Evolutionary conservation across 2,888 invertebrate genomes (phyloP), one percentile per base, ranked within the genome.

Genomic region (Catocala sponsa): DNA sequence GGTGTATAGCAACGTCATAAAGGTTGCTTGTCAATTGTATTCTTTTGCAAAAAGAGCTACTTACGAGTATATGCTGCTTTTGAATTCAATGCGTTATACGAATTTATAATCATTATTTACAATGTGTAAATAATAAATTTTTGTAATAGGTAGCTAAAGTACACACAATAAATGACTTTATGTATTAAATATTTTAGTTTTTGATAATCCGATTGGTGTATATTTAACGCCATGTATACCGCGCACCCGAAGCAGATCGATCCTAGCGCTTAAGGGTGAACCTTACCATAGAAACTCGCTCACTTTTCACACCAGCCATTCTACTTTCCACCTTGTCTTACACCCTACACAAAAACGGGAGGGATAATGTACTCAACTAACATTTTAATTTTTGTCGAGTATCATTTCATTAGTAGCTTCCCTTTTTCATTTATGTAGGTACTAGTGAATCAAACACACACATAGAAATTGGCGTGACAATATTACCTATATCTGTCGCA

Each of bases 371-470:
- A 47, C 11, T n/a, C 43, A 60, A 61, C 48, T 15, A 58, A 64
- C 15, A 51, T 52, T 58, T 52, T 38, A 62, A 38, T 54, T 56
- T 46, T n/a, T 13, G 42, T 15, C 32, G 48, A 65, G 12, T 47
- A 51, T 59, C 56, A 47, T 77, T 52, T 11, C 73, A 53, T 60
- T 67, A 55, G 59, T 74, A 70, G 41, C 52, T 58, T 53, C 49
- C 48, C 15, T 51, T 59, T 50, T 38, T 52, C 35, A 59, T 65
- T 82, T 75, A 48, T 77, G 78, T 77, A 73, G 82, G 83, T 85
- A 79, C 73, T 77, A 66, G 88, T 90, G 85, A 90, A 91, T 91
- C 87, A 87, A 87, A 86, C 76, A 85, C 88, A 35, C 87, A 91
- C 90, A 83, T 67, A 52, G 55, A 82, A 65, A 71, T 38, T 51